A percentile compares a stretch with the other conserved stretches of the same genome.
These are phyloP conservation scores for Austrofundulus limnaeus DNA, from an alignment of 2,113 vertebrate species.

Conservation along the genomic window DNA sequence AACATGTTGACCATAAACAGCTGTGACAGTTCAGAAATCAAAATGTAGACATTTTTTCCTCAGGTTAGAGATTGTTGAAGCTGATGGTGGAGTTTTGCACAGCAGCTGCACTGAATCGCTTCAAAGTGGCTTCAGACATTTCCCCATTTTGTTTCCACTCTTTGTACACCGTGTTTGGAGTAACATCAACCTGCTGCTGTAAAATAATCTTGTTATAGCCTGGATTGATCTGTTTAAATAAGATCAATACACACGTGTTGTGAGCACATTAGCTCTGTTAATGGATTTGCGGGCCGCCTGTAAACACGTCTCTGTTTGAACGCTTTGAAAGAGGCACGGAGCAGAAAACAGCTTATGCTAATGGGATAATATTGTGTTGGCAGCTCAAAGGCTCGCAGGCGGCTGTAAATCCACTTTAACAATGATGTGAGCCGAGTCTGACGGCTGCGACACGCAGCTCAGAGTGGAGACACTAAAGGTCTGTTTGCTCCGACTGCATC, in stretches of 20 bases:
- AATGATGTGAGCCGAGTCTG: slow-evolving; percentile 17
- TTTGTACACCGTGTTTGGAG: neutral
- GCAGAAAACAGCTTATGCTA: slow-evolving; percentile 58
- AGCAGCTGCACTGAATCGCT: no score
- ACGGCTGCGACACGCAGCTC: slow-evolving; percentile 11
- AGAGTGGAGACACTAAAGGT: slow-evolving; percentile 3
- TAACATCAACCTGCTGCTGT: neutral
- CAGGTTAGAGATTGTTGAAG: no score
- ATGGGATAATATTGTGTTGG: slow-evolving; percentile 50
- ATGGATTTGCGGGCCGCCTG: slow-evolving; percentile 54
- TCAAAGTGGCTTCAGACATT: neutral
- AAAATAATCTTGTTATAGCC: slow-evolving; percentile 21
- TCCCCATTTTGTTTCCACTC: neutral
- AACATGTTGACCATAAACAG: neutral
- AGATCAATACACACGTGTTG: slow-evolving; percentile 32
- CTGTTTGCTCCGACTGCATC: neutral
- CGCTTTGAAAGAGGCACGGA: slow-evolving; percentile 39
- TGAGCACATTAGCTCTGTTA: slow-evolving; percentile 58
- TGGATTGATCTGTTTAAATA: slow-evolving; percentile 37
- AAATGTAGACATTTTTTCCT: no score
- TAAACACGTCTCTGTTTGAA: slow-evolving; percentile 54
- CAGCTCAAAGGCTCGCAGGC: slow-evolving; percentile 55
- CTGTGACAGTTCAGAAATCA: no score
- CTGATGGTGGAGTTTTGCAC: no score
- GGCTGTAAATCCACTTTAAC: slow-evolving; percentile 63